A percentile compares a stretch with the other conserved stretches of the same genome.
Conservation (phyloP, 2,113 vertebrate species). For the Calidris pygmaea region DNA sequence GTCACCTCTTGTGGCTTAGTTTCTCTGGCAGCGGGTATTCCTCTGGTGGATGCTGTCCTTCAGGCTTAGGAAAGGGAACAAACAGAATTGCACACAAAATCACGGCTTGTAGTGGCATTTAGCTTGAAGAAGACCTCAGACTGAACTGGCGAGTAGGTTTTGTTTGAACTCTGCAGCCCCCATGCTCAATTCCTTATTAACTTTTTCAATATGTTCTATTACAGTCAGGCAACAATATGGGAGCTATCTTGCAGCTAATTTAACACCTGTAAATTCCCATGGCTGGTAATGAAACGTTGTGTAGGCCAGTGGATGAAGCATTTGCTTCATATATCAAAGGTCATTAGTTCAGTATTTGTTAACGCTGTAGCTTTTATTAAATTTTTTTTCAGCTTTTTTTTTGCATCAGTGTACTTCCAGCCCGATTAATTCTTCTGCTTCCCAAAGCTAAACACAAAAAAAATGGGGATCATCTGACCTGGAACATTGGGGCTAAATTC, state of each 20-base stretch:
- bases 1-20: background rate
- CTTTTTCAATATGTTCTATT: slow-evolving; percentile 52
- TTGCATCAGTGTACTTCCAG: background rate
- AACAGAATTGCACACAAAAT: background rate
- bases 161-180: background rate
- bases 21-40: background rate
- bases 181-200: slow-evolving; percentile 32
- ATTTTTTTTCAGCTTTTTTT: background rate
- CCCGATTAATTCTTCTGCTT: slow-evolving; percentile 29
- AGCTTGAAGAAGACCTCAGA: background rate
- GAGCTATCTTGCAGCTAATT: slow-evolving; percentile 55
- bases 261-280: slow-evolving; percentile 68
- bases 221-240: slow-evolving; percentile 26
- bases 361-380: slow-evolving; percentile 29
- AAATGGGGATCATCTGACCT: background rate
- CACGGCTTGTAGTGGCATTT: accelerated
- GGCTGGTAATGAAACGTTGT: slow-evolving; percentile 44
- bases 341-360: slow-evolving; percentile 56
- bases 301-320: background rate
- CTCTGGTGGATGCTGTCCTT: background rate
- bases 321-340: slow-evolving; percentile 58
- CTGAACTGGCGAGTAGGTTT: slow-evolving; percentile 18
- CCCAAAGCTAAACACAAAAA: background rate
- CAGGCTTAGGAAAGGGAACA: background rate
- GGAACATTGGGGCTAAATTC: background rate